A percentile compares a stretch with the other conserved stretches of the same genome.
These are phyloP conservation scores for Campylorhamphus procurvoides DNA, from an alignment of 2,113 vertebrate genomes.

Conservation along the genomic window DNA sequence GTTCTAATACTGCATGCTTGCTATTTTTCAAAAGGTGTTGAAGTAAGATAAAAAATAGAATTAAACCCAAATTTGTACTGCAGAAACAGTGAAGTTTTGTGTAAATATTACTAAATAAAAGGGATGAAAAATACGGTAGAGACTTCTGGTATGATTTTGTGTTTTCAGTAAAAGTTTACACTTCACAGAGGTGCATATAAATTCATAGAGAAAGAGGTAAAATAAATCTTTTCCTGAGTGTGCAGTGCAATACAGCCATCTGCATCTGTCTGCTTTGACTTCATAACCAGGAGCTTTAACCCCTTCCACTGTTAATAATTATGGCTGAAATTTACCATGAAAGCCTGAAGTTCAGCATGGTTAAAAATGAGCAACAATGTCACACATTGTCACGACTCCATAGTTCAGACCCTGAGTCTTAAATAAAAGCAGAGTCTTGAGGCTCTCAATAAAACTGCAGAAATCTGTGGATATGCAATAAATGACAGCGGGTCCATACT, in stretches of 20 bases:
- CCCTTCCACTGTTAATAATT: background rate
- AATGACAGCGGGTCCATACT: background rate
- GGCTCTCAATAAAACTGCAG: background rate
- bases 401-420: background rate
- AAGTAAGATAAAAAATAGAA: background rate
- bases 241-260: background rate
- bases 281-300: background rate
- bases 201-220: background rate
- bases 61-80: background rate
- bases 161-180: background rate
- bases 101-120: background rate
- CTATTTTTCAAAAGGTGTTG: background rate
- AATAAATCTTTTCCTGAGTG: background rate
- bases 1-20: background rate
- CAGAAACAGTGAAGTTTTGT: background rate
- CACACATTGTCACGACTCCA: fast-evolving
- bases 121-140: background rate
- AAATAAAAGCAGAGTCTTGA: background rate
- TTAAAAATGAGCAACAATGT: background rate
- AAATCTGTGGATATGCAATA: background rate
- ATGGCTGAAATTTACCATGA: background rate
- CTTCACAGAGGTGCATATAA: background rate
- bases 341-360: background rate
- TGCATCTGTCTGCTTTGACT: background rate
- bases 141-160: background rate